Percentiles rank a stretch among this genome's conserved stretches.
Conservation (phyloP, 2,797 vertebrate species). For the Eutrigla gurnardus region DNA sequence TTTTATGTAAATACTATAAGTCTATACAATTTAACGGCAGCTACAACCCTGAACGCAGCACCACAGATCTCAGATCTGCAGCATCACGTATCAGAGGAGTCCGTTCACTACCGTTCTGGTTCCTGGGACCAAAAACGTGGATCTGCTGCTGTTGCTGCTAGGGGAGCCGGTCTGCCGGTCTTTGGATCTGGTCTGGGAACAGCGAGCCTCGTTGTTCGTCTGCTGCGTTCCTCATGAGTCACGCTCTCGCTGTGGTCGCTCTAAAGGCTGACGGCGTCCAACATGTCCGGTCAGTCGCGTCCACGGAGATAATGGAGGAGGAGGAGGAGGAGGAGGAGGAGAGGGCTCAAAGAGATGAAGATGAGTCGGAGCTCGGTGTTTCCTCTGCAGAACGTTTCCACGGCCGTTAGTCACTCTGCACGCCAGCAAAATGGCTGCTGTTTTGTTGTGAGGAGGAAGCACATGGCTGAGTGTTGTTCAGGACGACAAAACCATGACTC, state of each 20-base stretch:
- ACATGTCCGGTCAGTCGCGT: neutral
- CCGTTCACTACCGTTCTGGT: conserved; percentile 26
- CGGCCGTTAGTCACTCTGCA: conserved; percentile 71
- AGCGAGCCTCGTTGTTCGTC: neutral
- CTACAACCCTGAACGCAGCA: neutral
- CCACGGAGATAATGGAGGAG: too few relatives aligned
- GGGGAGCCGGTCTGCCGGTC: too few relatives aligned
- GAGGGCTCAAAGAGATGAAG: conserved; percentile 22
- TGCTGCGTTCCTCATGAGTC: neutral
- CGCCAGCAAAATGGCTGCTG: conserved; percentile 61
- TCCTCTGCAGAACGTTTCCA: conserved; percentile 54
- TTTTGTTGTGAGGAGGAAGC: conserved; percentile 40
- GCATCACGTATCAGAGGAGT: neutral
- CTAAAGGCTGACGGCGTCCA: neutral
- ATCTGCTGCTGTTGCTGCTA: neutral
- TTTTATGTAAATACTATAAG: too few relatives aligned
- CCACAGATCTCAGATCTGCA: conserved; percentile 6
- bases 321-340: too few relatives aligned
- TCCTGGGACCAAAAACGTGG: conserved; percentile 21
- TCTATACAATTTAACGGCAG: too few relatives aligned
- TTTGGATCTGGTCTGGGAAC: neutral
- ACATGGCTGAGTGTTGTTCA: conserved; percentile 11
- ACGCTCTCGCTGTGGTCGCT: neutral
- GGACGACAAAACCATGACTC: too few relatives aligned
- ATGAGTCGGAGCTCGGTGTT: conserved; percentile 5